Conservation (phyloP, 2,797 vertebrate genomes). For the Hoplostethus atlanticus region DNA sequence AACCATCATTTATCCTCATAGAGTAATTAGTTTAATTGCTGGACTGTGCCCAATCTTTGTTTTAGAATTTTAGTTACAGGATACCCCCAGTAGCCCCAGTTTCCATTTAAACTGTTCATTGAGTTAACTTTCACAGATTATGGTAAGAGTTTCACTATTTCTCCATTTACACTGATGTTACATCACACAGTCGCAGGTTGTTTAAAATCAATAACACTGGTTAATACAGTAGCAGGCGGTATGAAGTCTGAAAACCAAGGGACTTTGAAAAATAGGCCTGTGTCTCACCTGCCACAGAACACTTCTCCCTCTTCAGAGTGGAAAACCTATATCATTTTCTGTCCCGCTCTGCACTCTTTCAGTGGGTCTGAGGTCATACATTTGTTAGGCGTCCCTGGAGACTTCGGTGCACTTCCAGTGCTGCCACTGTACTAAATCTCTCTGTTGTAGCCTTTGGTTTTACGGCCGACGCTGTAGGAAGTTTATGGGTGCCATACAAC, state of each 20-base stretch:
- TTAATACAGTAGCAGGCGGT: conserved; percentile 67
- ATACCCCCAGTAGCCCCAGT: conserved; percentile 67
- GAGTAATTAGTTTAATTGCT: conserved; percentile 83
- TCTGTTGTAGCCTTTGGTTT: conserved; percentile 71
- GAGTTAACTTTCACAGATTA: conserved; percentile 73
- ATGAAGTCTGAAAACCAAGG: conserved; percentile 62
- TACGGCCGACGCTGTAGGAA: conserved; percentile 59
- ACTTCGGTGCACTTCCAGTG: conserved; percentile 54
- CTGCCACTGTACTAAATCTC: conserved; percentile 61
- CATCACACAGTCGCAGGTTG: conserved; percentile 68
- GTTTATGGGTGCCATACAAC: conserved; percentile 73
- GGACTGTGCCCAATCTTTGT: conserved; percentile 76
- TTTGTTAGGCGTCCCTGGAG: conserved; percentile 66
- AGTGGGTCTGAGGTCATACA: conserved; percentile 67
- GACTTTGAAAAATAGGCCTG: conserved; percentile 78
- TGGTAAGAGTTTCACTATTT: conserved; percentile 62
- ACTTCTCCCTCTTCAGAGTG: conserved; percentile 34
- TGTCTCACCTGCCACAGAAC: conserved; percentile 64
- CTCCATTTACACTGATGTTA: conserved; percentile 66
- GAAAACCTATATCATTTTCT: conserved; percentile 69
- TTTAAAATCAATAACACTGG: conserved; percentile 69
- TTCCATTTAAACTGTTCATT: conserved; percentile 73
- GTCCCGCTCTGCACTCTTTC: conserved; percentile 55
- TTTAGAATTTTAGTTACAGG: conserved; percentile 79
- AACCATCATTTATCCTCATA: conserved; percentile 74